These are phyloP conservation scores for Lanius ludovicianus DNA, from an alignment of 2,113 vertebrate species.

Conservation along the genomic window DNA sequence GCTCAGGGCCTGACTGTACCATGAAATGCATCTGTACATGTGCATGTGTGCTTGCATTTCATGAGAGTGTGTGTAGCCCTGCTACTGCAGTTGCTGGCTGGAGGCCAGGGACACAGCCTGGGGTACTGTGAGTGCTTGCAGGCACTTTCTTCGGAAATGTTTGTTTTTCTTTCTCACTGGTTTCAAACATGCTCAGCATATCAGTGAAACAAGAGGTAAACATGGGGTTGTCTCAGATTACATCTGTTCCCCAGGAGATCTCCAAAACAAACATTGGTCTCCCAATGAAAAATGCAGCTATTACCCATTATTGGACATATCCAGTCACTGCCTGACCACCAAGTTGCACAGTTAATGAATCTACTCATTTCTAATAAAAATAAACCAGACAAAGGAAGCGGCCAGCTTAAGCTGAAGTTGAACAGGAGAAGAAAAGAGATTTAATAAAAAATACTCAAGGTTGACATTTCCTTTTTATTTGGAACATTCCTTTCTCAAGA, in stretches of 20 bases:
- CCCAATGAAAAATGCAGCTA: conserved; percentile 73
- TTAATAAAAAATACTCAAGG: conserved; percentile 64
- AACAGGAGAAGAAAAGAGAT: conserved; percentile 43
- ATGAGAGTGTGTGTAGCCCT: rapidly evolving
- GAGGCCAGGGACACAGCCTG: not conserved
- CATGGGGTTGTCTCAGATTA: conserved; percentile 72
- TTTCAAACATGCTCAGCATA: conserved; percentile 68
- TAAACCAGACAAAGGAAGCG: conserved; percentile 89
- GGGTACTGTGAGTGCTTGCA: conserved; percentile 13
- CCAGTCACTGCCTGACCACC: conserved; percentile 74
- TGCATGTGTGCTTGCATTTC: rapidly evolving
- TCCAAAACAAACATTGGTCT: conserved; percentile 76
- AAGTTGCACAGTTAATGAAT: conserved; percentile 79
- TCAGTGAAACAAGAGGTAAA: conserved; percentile 74
- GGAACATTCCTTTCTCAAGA: conserved; percentile 58
- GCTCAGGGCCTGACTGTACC: not conserved
- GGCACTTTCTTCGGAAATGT: conserved; percentile 69
- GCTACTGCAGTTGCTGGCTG: not conserved
- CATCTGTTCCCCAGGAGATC: conserved; percentile 69
- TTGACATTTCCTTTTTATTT: conserved; percentile 73
- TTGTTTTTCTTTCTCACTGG: conserved; percentile 74
- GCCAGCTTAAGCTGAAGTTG: conserved; percentile 72
- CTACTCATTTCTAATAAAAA: conserved; percentile 90
- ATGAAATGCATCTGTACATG: not conserved
- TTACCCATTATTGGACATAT: conserved; percentile 75